Evolutionary conservation across 2,113 vertebrate species (phyloP), one percentile per base, ranked within the genome.

Genomic region (human (Homo sapiens)): DNA sequence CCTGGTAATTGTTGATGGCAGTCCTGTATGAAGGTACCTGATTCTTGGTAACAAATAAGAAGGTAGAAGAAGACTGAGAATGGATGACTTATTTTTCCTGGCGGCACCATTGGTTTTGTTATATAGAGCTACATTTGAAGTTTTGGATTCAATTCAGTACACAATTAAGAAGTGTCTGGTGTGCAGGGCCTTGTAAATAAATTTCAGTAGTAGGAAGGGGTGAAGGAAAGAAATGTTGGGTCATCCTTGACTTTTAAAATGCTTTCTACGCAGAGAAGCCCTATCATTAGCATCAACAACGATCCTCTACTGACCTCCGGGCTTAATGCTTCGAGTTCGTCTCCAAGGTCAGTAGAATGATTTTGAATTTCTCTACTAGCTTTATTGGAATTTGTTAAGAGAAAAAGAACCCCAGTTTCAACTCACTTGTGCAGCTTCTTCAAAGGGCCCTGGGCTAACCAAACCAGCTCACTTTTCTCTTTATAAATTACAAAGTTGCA

Each of bases 281-380:
- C 79, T 55, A 23, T 83, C 87, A 92, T 96, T 94, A 93, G n/a
- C 61, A 83, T 45, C 25, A 89, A 57, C 45, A 94, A 40, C 78
- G 95, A 52, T 70, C 8, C 45, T 94, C 91, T 89, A 55, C 52
- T 73, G 40, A 96, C 52, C 55, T 92, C 59, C n/a, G 81, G 48
- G n/a, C 82, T 93, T 95, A 83, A 84, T 89, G 55, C 68, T 89
- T 83, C 81, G 27, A 80, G 38, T 92, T 97, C 38, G 90, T 97
- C 50, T 80, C n/a, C 57, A 91, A 59, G 48, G 64, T 91, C 70
- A 78, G 38, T 81, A 52, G 32, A 79, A 90, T 72, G 40, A 95
- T 89, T 94, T 72, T 97, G 68, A 97, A 86, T 76, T 95, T 93
- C 12, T 84, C 38, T 83, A 5, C 8, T 68, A 59, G 12, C 35